These are phyloP conservation scores for Pollenia amentaria DNA, from an alignment of 2,888 invertebrate genomes.

Conservation along the genomic window DNA sequence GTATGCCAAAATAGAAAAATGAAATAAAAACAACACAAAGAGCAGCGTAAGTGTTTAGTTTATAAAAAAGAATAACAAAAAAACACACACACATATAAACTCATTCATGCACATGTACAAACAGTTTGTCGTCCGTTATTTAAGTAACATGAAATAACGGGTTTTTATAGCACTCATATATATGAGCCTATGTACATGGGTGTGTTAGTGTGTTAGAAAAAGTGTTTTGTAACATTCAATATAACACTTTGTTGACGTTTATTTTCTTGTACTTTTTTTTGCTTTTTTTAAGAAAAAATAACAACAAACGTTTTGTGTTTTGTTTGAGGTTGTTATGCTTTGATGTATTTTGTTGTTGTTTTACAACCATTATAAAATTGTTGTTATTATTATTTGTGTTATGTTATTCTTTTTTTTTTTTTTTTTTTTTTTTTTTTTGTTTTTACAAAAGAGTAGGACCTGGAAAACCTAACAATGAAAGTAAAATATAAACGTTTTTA, in stretches of 20 bases:
- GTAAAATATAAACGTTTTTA: conserved; percentile 51
- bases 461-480: conserved; percentile 33
- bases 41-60: conserved; percentile 15
- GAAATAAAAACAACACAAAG: background rate
- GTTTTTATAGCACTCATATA: background rate
- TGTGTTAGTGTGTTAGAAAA: background rate
- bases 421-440: background rate
- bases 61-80: background rate
- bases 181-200: background rate
- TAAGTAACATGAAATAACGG: background rate
- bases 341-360: conserved; percentile 10
- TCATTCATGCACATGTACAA: background rate
- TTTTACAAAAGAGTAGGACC: background rate
- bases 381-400: conserved; percentile 12
- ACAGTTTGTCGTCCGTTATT: background rate
- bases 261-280: conserved; percentile 13
- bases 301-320: conserved; percentile 25
- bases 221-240: conserved; percentile 42
- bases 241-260: conserved; percentile 58
- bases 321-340: conserved; percentile 32
- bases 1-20: background rate
- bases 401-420: background rate
- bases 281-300: background rate
- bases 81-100: background rate
- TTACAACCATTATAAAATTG: conserved; percentile 40